Evolutionary conservation across 2,888 invertebrate species (phyloP).

Genomic region (Protodeltote pygarga): DNA sequence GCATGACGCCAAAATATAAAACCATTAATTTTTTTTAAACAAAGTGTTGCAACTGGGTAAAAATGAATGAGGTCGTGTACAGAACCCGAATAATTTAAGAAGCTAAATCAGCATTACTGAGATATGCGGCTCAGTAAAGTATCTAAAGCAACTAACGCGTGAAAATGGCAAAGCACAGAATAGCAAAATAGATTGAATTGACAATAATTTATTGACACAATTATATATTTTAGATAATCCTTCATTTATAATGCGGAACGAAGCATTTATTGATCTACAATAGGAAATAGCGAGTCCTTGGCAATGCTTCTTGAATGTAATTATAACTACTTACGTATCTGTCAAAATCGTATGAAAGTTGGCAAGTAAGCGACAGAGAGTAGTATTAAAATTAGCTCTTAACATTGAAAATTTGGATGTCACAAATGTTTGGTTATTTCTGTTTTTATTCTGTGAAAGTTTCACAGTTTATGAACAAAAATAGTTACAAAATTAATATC

Average conservation of each 20-base stretch:
- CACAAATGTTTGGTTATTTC: slow-evolving; percentile 46
- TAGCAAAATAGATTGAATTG: background rate
- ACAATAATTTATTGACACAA: background rate
- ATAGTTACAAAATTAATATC: background rate
- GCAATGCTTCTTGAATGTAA: slow-evolving; percentile 82
- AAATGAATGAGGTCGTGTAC: slow-evolving; percentile 55
- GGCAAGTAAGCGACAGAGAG: slow-evolving; percentile 75
- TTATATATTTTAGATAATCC: background rate
- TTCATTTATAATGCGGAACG: slow-evolving; percentile 25
- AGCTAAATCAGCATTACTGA: no score
- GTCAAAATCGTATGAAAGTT: slow-evolving; percentile 81
- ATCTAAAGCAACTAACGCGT: background rate
- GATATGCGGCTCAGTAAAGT: background rate
- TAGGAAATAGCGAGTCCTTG: slow-evolving; percentile 66
- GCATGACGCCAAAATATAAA: slow-evolving; percentile 67
- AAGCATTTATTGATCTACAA: slow-evolving; percentile 15
- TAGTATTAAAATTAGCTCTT: slow-evolving; percentile 71
- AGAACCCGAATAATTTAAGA: slow-evolving; percentile 28
- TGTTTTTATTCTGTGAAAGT: slow-evolving; percentile 15
- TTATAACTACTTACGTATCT: slow-evolving; percentile 79
- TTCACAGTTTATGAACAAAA: background rate
- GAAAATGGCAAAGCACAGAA: background rate
- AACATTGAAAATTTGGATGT: slow-evolving; percentile 70
- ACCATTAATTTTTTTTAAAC: slow-evolving; percentile 61
- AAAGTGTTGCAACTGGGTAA: slow-evolving; percentile 58